A percentile compares a stretch with the other conserved stretches of the same genome.
phyloP scores from a whole-genome alignment of 2,888 invertebrate species.

The Melanophora roralis region DNA sequence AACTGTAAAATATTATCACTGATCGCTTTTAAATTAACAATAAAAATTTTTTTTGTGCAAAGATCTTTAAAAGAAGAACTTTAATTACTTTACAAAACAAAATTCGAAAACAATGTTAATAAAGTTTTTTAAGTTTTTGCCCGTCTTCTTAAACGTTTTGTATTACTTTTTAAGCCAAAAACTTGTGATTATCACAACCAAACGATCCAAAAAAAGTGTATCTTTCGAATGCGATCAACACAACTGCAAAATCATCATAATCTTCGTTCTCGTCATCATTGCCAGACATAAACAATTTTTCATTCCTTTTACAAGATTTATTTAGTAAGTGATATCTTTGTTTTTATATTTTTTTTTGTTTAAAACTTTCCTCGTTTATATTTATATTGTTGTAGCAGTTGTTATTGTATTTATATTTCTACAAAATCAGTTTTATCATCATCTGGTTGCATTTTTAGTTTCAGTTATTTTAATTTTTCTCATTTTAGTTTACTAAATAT shows the following conservation, averaged over 20 bases:
- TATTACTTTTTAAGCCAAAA: slow-evolving; percentile 24
- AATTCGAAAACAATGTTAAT: slow-evolving; percentile 65
- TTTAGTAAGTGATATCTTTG: neutral
- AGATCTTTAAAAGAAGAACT: too few relatives aligned
- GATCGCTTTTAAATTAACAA: too few relatives aligned
- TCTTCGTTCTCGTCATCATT: slow-evolving; percentile 22
- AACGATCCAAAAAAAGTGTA: slow-evolving; percentile 41
- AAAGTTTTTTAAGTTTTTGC: slow-evolving; percentile 46
- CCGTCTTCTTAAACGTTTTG: slow-evolving; percentile 12
- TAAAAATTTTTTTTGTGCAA: too few relatives aligned
- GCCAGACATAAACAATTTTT: slow-evolving; percentile 40
- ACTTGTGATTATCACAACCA: slow-evolving; percentile 53
- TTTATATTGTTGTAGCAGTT: slow-evolving; percentile 2
- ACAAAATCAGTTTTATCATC: slow-evolving; percentile 38
- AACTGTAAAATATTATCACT: too few relatives aligned
- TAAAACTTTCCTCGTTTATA: slow-evolving; percentile 10
- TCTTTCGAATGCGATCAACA: slow-evolving; percentile 63
- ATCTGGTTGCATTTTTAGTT: slow-evolving; percentile 60
- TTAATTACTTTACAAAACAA: slow-evolving; percentile 71
- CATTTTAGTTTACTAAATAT: slow-evolving; percentile 5
- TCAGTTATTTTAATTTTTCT: slow-evolving; percentile 43
- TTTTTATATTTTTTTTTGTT: neutral
- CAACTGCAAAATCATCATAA: slow-evolving; percentile 24
- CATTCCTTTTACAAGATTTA: slow-evolving; percentile 47
- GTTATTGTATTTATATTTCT: slow-evolving; percentile 43